Evolutionary conservation across 2,797 vertebrate genomes (phyloP), one percentile per base, ranked within the genome.

Genomic region (Mastacembelus armatus): DNA sequence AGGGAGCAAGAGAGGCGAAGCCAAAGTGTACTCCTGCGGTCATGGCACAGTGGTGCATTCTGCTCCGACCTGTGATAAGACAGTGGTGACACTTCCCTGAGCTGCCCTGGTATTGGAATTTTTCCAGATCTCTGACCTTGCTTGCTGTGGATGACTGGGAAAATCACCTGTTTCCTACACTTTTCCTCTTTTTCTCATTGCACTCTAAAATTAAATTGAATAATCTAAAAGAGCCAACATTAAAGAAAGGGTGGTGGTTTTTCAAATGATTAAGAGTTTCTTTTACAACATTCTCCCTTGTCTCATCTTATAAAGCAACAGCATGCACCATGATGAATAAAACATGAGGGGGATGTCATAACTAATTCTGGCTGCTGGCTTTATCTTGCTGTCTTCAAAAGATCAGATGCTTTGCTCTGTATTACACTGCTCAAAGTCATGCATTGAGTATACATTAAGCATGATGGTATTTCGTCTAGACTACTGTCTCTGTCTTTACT

Each of bases 21-120:
- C 29, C 50, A 71, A 11, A 48, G 77, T 73, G 66, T 57, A 27
- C 67, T 71, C 57, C 64, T 21, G 58, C 26, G 64, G 78, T 71
- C 80, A 43, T 1, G 38, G 68, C 68, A 55, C 62, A 54, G 63
- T 40, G 8, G 71, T 42, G 74, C 59, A 48, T 68, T 36, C 75
- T 59, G 77, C 76, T 54, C 60, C 43, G 80, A 87, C 89, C 88
- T 82, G 74, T 62, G 86, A 93, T 92, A 90, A 88, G 83, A 77
- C 77, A 66, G 50, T 54, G 50, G 21, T 74, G 80, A 90, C 80
- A 79, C 83, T 69, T 81, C 50, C 74, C 77, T 44, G 60, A 78
- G 62, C 59, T 51, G 66, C 50, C 27, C 33, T 38, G 51, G 43
- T 77, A 58, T 60, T 66, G 14, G 59, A 54, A 77, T 58, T 74